Percentiles rank a stretch among this genome's conserved stretches.
These are phyloP conservation scores for Anolis apletophallus DNA, from an alignment of 2,797 vertebrate genomes.

Conservation along the genomic window DNA sequence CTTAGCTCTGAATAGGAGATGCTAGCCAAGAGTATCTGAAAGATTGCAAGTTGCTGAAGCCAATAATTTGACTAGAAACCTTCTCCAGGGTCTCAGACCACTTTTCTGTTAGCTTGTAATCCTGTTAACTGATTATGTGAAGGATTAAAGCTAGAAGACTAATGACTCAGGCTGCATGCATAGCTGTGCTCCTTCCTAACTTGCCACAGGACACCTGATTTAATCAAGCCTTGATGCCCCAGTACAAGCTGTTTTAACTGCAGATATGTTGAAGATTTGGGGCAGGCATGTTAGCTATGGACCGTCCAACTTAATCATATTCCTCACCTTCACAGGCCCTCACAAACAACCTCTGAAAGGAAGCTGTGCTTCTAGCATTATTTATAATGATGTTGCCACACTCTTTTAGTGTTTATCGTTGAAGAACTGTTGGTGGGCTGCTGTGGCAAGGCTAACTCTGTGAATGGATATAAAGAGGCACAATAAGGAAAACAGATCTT, in stretches of 20 bases:
- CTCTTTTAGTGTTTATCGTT: slow-evolving; percentile 60
- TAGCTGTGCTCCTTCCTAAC: not conserved
- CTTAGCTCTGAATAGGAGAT: no score
- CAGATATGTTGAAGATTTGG: not conserved
- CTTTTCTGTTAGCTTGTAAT: no score
- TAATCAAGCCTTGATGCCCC: not conserved
- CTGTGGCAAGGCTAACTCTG: not conserved
- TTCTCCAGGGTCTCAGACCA: no score
- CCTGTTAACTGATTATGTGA: not conserved
- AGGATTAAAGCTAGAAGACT: not conserved
- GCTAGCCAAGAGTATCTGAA: no score
- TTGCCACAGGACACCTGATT: not conserved
- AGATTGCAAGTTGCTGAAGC: no score
- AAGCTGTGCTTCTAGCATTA: slow-evolving; percentile 26
- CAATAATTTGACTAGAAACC: no score
- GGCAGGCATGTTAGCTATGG: not conserved
- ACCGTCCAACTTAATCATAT: slow-evolving; percentile 48
- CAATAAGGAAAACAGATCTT: not conserved
- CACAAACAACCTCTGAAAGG: slow-evolving; percentile 14
- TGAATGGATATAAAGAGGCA: not conserved
- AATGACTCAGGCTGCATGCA: not conserved
- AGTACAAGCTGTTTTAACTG: not conserved
- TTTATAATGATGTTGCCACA: slow-evolving; percentile 50
- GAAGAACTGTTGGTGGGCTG: slow-evolving; percentile 38
- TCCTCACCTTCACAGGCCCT: slow-evolving; percentile 19